Percentiles rank a stretch among this genome's conserved stretches.
These are phyloP conservation scores for Daphoenositta chrysoptera DNA, from an alignment of 2,113 vertebrate genomes.

Conservation along the genomic window DNA sequence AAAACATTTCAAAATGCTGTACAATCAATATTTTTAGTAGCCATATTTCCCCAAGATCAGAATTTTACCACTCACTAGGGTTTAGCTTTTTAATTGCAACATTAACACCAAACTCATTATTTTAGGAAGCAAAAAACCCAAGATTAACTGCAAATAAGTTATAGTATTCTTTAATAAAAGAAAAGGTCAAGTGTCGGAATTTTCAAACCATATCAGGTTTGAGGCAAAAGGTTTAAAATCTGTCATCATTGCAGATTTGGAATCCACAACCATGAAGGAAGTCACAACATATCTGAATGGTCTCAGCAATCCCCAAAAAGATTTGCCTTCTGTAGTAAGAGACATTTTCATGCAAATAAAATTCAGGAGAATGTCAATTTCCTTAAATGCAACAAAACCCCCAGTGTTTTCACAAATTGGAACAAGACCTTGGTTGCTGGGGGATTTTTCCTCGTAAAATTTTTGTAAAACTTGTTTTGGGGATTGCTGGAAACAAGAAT, in stretches of 20 bases:
- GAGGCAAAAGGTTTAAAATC: background rate
- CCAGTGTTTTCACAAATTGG: background rate
- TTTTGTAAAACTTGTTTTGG: background rate
- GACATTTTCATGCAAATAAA: background rate
- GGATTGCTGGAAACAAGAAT: background rate
- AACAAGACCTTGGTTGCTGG: background rate
- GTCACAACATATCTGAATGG: background rate
- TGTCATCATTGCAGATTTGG: background rate
- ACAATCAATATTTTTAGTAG: background rate
- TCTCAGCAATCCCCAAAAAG: background rate
- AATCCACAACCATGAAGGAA: background rate
- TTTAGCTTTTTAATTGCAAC: background rate
- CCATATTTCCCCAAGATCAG: background rate
- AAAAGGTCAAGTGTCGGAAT: background rate
- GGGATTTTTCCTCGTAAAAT: fast-evolving
- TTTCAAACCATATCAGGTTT: background rate
- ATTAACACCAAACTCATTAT: background rate
- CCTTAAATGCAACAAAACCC: background rate
- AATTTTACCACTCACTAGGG: background rate
- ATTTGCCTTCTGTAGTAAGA: background rate
- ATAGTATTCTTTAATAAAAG: background rate
- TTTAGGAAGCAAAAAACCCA: background rate
- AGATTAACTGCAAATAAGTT: background rate
- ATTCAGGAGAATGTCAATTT: background rate
- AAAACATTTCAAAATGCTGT: background rate